phyloP scores from a whole-genome alignment of 2,113 vertebrate species.

The Castor canadensis region DNA sequence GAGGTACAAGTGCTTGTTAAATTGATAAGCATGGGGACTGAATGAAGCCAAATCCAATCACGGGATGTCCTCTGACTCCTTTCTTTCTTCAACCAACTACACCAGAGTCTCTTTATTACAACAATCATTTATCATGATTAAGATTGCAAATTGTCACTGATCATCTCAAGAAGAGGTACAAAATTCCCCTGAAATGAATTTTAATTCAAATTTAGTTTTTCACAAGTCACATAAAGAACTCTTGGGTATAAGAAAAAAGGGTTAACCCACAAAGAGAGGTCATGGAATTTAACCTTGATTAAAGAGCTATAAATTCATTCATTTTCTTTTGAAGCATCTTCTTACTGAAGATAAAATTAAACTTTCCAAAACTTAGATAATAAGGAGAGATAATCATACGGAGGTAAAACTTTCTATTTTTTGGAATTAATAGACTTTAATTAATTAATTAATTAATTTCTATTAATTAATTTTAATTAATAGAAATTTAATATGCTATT shows the following conservation, averaged over 20 bases:
- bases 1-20: neutral
- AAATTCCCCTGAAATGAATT: conserved; percentile 64
- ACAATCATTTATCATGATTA: conserved; percentile 43
- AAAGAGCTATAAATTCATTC: neutral
- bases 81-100: conserved; percentile 23
- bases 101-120: conserved; percentile 37
- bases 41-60: neutral
- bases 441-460: too few species aligned
- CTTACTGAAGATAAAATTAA: conserved; percentile 30
- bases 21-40: neutral
- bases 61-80: neutral
- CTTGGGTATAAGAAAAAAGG: conserved; percentile 38
- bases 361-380: conserved; percentile 43
- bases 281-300: conserved; percentile 49
- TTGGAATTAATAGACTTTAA: too few species aligned
- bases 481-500: neutral
- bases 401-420: neutral
- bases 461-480: too few species aligned
- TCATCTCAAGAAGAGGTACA: conserved; percentile 50
- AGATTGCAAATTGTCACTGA: conserved; percentile 58
- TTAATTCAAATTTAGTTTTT: conserved; percentile 66
- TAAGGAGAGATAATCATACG: neutral
- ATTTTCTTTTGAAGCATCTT: conserved; percentile 35
- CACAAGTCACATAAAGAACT: conserved; percentile 54
- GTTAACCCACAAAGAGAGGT: conserved; percentile 49